Conservation (phyloP, 2,888 invertebrate species). For the Drosophila stalkeri region DNA sequence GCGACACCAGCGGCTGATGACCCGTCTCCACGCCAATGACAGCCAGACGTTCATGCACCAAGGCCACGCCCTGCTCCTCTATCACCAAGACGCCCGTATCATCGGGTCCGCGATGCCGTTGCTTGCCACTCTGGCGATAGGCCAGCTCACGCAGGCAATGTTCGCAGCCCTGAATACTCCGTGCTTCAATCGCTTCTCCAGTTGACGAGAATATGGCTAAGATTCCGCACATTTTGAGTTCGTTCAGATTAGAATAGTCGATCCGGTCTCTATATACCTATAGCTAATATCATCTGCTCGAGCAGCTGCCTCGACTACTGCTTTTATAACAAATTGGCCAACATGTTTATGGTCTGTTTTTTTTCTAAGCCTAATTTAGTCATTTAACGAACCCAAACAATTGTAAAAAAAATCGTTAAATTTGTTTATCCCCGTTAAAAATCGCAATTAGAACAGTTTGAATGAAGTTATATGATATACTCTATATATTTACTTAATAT, state of each 20-base stretch:
- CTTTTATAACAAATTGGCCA: conserved; percentile 41
- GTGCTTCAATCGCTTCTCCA: conserved; percentile 56
- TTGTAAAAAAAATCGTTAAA: conserved; percentile 2
- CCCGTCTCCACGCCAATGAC: conserved; percentile 82
- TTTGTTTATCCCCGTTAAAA: background rate
- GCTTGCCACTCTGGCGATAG: conserved; percentile 81
- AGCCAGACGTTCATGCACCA: conserved; percentile 82
- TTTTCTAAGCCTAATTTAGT: conserved; percentile 23
- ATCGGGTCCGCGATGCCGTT: conserved; percentile 83
- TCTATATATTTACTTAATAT: too few species aligned
- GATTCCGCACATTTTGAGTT: conserved; percentile 81
- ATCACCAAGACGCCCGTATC: conserved; percentile 78
- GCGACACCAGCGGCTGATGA: conserved; percentile 80
- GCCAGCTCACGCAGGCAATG: conserved; percentile 79
- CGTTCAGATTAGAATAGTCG: background rate
- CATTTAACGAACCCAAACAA: conserved; percentile 18
- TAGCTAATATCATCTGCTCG: conserved; percentile 19
- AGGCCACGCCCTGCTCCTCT: conserved; percentile 73
- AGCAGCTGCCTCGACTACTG: background rate
- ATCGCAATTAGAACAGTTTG: background rate
- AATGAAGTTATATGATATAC: background rate
- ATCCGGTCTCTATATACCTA: conserved; percentile 7
- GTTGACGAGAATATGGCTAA: conserved; percentile 81
- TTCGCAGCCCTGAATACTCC: conserved; percentile 50
- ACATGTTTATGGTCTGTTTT: conserved; percentile 17